A percentile compares a stretch with the other conserved stretches of the same genome.
Conservation (phyloP, 2,113 vertebrate genomes). For the Campylorhamphus procurvoides region DNA sequence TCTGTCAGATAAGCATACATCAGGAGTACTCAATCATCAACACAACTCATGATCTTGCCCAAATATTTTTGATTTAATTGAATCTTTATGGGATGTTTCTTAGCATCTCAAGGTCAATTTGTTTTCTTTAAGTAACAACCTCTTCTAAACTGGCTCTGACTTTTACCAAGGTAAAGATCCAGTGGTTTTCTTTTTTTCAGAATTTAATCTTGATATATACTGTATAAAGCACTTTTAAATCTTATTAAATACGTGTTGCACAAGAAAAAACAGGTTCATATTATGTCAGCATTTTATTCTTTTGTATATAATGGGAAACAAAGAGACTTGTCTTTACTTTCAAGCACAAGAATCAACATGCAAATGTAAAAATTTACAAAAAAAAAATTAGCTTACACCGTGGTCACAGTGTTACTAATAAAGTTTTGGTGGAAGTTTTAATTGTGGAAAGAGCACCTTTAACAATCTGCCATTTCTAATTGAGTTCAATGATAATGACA, state of each 20-base stretch:
- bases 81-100: neutral
- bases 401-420: neutral
- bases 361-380: neutral
- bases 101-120: too few species aligned
- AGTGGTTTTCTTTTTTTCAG: neutral
- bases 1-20: neutral
- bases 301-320: neutral
- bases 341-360: neutral
- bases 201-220: neutral
- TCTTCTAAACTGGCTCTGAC: neutral
- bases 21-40: neutral
- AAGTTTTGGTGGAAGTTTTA: accelerated
- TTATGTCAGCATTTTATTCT: neutral
- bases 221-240: neutral
- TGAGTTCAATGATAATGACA: neutral
- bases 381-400: neutral
- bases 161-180: neutral
- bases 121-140: neutral
- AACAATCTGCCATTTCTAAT: neutral
- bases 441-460: neutral
- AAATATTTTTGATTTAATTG: neutral
- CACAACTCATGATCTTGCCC: neutral
- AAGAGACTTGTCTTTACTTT: neutral
- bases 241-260: neutral
- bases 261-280: neutral